A percentile compares a stretch with the other conserved stretches of the same genome.
Conservation (phyloP, 2,888 invertebrate genomes). For the Limenitis arthemis region DNA sequence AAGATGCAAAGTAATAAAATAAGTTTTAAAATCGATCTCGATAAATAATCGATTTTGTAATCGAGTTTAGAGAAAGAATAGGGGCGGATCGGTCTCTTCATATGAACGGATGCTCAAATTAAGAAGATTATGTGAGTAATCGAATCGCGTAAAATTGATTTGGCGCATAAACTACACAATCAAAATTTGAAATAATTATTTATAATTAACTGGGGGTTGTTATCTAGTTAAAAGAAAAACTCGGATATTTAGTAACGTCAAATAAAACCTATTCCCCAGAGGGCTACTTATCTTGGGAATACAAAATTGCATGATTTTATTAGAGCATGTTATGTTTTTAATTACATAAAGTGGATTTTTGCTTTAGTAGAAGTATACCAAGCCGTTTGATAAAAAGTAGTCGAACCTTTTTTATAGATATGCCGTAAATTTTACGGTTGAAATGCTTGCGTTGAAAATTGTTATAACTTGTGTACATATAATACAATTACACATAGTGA, state of each 20-base stretch:
- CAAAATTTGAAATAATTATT: background rate
- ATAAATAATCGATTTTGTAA: constrained; percentile 68
- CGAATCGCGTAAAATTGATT: constrained; percentile 16
- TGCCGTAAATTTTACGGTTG: constrained; percentile 45
- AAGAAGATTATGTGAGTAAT: constrained; percentile 31
- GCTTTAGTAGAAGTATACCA: background rate
- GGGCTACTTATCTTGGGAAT: constrained; percentile 60
- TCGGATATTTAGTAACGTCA: background rate
- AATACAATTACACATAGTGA: constrained; percentile 53
- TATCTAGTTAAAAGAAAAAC: background rate
- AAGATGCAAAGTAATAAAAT: constrained; percentile 52
- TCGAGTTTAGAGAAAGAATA: constrained; percentile 66
- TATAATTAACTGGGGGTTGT: background rate
- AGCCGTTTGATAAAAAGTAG: constrained; percentile 1
- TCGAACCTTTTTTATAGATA: constrained; percentile 14
- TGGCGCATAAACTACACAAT: constrained; percentile 6
- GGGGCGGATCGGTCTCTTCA: constrained; percentile 62
- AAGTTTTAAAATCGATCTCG: constrained; percentile 62
- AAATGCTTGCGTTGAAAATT: constrained; percentile 57
- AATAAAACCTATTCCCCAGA: constrained; percentile 39
- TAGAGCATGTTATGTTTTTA: constrained; percentile 24
- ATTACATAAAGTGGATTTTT: constrained; percentile 1
- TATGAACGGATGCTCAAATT: constrained; percentile 49
- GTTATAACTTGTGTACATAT: constrained; percentile 44
- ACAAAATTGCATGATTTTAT: constrained; percentile 41